These are phyloP conservation scores for Empidonax traillii DNA, from an alignment of 2,113 vertebrate species.

Conservation along the genomic window DNA sequence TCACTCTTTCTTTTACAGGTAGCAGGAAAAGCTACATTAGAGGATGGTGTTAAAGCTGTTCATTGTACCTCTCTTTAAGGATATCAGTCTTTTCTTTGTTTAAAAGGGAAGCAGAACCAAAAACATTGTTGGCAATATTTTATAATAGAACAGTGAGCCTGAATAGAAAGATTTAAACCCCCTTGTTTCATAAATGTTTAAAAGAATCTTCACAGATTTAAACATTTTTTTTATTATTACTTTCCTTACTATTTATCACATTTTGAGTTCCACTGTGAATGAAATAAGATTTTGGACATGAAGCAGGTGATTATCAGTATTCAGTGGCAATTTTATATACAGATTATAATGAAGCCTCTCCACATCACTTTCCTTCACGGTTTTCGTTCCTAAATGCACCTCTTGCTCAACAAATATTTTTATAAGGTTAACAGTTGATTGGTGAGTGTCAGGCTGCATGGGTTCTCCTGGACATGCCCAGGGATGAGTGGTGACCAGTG, in stretches of 20 bases:
- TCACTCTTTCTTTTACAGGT: background rate
- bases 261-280: background rate
- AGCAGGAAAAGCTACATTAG: background rate
- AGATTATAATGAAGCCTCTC: background rate
- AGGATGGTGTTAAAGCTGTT: background rate
- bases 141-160: background rate
- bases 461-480: background rate
- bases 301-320: background rate
- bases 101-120: background rate
- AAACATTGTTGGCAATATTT: slow-evolving; percentile 12
- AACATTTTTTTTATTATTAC: background rate
- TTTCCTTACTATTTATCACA: background rate
- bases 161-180: background rate
- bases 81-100: background rate
- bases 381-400: background rate
- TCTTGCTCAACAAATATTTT: background rate
- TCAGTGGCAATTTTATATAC: background rate
- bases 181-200: background rate
- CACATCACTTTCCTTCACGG: background rate
- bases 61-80: background rate
- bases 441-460: background rate
- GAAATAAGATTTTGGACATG: background rate
- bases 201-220: background rate
- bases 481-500: fast-evolving
- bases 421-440: background rate